A percentile compares a stretch with the other conserved stretches of the same genome.
phyloP scores from a whole-genome alignment of 1,140 invertebrate species.

The Temnothorax curvispinosus region DNA sequence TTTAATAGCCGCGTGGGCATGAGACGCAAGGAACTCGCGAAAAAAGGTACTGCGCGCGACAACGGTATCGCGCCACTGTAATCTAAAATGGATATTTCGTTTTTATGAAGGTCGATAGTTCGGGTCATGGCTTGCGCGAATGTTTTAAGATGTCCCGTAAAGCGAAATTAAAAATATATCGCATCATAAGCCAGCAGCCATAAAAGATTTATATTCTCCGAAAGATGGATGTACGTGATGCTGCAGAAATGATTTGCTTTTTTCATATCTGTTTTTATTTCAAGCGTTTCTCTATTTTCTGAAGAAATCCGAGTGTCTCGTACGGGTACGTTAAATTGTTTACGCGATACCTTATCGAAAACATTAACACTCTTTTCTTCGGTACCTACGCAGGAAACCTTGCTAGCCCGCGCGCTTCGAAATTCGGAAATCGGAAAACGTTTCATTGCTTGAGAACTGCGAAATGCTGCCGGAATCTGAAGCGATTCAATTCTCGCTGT shows the following conservation, averaged over 20 bases:
- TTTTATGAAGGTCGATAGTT: slow-evolving; percentile 12
- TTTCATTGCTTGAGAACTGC: neutral
- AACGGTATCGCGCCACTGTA: neutral
- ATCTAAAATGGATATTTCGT: slow-evolving; percentile 39
- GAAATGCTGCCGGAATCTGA: neutral
- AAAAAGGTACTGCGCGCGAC: neutral
- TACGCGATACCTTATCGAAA: neutral
- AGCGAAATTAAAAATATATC: slow-evolving; percentile 10
- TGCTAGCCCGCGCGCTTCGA: neutral
- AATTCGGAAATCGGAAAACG: neutral
- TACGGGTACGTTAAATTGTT: neutral
- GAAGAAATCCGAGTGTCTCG: neutral
- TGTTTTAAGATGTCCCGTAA: neutral
- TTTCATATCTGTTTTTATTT: neutral
- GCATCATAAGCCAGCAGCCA: neutral
- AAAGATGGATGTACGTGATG: neutral
- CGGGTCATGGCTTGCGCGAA: neutral
- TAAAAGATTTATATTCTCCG: neutral
- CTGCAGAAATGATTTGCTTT: neutral
- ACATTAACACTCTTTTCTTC: neutral
- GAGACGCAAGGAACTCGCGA: neutral
- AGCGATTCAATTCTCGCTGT: neutral
- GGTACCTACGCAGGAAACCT: neutral
- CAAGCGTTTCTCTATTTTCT: neutral
- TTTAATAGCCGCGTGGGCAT: slow-evolving; percentile 19